Evolutionary conservation across 2,888 invertebrate genomes (phyloP).

Genomic region (Drosophila nr. medialis): DNA sequence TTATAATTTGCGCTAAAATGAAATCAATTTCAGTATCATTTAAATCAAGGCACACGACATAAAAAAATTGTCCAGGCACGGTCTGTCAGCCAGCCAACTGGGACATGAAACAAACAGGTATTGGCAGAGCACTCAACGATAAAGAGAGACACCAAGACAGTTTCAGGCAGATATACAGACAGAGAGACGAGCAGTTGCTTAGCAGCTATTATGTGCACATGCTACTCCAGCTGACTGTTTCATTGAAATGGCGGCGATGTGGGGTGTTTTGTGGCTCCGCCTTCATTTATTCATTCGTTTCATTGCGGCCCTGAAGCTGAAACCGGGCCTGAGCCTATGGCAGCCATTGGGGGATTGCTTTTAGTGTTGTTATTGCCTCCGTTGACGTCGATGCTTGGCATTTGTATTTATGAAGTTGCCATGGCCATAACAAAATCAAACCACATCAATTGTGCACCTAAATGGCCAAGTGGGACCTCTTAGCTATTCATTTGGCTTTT

Average conservation of each 20-base stretch:
- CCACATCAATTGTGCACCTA: conserved; percentile 80
- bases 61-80: conserved; percentile 19
- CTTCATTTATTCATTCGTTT: conserved; percentile 73
- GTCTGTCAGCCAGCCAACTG: conserved; percentile 63
- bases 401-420: conserved; percentile 72
- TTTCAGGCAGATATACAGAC: conserved; percentile 9
- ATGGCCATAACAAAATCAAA: conserved; percentile 79
- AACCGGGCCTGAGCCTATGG: conserved; percentile 25
- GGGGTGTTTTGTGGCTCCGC: conserved; percentile 41
- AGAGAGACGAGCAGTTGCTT: conserved; percentile 60
- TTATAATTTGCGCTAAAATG: conserved; percentile 76
- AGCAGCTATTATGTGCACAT: conserved; percentile 81
- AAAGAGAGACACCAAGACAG: conserved; percentile 22
- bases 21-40: conserved; percentile 79
- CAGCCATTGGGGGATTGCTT: conserved; percentile 59
- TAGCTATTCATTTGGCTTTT: conserved; percentile 74
- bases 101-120: conserved; percentile 66
- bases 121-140: conserved; percentile 63
- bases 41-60: conserved; percentile 65
- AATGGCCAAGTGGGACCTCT: conserved; percentile 81
- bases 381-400: conserved; percentile 52
- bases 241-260: conserved; percentile 38
- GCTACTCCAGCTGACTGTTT: conserved; percentile 40
- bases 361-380: conserved; percentile 53
- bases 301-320: conserved; percentile 34